phyloP scores from a whole-genome alignment of 2,888 invertebrate genomes.

The Deilephila elpenor region DNA sequence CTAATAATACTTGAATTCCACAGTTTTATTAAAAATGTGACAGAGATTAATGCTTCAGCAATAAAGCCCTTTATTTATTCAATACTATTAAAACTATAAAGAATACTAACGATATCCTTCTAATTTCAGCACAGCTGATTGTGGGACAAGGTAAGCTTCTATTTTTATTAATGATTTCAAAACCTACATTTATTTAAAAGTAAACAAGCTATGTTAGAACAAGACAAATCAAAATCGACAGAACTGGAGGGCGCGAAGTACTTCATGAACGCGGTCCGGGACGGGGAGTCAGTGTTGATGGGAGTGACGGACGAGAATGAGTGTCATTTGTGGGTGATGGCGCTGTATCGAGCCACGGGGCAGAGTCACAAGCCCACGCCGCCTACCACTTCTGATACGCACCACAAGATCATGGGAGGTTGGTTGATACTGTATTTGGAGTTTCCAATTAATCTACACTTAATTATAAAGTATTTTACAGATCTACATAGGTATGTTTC shows the following conservation, averaged over 20 bases:
- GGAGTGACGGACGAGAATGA: slow-evolving; percentile 99
- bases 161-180: slow-evolving; percentile 22
- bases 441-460: no score
- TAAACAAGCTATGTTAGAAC: slow-evolving; percentile 7
- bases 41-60: no score
- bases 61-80: no score
- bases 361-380: slow-evolving; percentile 99
- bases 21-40: no score
- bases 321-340: slow-evolving; percentile 99
- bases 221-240: slow-evolving; percentile 56
- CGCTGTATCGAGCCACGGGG: slow-evolving; percentile 99
- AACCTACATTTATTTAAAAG: no score
- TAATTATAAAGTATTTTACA: no score
- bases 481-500: no score
- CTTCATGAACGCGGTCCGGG: slow-evolving; percentile 99
- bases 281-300: slow-evolving; percentile 98
- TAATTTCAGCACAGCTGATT: slow-evolving; percentile 92
- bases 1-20: no score
- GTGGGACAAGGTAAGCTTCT: slow-evolving; percentile 92
- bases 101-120: slow-evolving; percentile 31
- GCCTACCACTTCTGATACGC: slow-evolving; percentile 90
- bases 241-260: slow-evolving; percentile 96
- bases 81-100: no score
- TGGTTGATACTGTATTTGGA: slow-evolving; percentile 49
- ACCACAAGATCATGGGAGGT: slow-evolving; percentile 94